Percentiles rank a stretch among this genome's conserved stretches.
These are phyloP conservation scores for Xanthorhoe spadicearia DNA, from an alignment of 2,888 invertebrate species.

Conservation along the genomic window DNA sequence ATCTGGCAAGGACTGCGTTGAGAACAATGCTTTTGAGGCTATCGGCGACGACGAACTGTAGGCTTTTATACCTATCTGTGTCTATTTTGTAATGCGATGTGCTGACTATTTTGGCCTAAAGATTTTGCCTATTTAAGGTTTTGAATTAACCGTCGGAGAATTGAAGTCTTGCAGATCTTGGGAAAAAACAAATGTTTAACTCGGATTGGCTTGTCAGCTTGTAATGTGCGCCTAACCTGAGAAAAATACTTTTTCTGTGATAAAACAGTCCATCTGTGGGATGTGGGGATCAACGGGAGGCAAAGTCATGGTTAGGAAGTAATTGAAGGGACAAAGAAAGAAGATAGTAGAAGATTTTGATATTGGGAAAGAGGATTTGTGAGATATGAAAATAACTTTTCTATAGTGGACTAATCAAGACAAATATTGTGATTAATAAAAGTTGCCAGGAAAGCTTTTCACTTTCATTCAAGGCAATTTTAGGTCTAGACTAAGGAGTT, in stretches of 20 bases:
- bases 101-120: slow-evolving; percentile 14
- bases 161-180: not conserved
- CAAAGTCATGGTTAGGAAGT: too few species aligned
- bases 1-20: slow-evolving; percentile 89
- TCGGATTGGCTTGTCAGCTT: not conserved
- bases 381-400: not conserved
- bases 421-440: not conserved
- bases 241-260: too few species aligned
- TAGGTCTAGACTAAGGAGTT: too few species aligned
- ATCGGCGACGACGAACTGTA: slow-evolving; percentile 97
- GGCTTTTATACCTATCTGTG: slow-evolving; percentile 42
- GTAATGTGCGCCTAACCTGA: too few species aligned
- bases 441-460: too few species aligned
- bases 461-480: too few species aligned
- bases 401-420: not conserved
- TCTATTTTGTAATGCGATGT: slow-evolving; percentile 15
- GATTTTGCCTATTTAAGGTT: not conserved
- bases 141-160: not conserved
- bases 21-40: slow-evolving; percentile 97
- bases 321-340: too few species aligned
- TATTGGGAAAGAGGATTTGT: not conserved
- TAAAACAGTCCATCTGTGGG: too few species aligned
- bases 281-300: too few species aligned
- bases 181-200: not conserved
- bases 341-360: not conserved